phyloP scores from a whole-genome alignment of 1,140 invertebrate species.

The Sitobion miscanthi region DNA sequence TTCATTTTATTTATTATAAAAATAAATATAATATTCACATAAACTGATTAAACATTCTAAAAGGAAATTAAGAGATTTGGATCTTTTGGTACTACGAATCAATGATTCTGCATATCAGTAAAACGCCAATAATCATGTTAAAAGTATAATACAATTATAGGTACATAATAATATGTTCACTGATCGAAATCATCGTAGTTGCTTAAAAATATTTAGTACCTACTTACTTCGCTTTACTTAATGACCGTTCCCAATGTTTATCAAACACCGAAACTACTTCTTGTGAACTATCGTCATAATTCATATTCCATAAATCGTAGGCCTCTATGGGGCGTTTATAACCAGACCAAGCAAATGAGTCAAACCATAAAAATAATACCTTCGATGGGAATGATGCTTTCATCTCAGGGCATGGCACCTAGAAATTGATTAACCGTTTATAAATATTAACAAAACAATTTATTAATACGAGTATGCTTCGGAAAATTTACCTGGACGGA shows the following conservation, averaged over 20 bases:
- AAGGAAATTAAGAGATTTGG: too few relatives aligned
- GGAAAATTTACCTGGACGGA: constrained; percentile 68
- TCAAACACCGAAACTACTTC: constrained; percentile 85
- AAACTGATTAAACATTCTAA: neutral
- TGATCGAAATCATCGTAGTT: neutral
- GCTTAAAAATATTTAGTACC: neutral
- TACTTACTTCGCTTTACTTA: constrained; percentile 58
- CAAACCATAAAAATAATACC: constrained; percentile 89
- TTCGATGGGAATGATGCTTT: too few relatives aligned
- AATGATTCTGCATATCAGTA: too few relatives aligned
- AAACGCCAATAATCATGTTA: too few relatives aligned
- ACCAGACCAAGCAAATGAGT: constrained; percentile 80
- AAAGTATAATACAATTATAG: too few relatives aligned
- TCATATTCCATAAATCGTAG: constrained; percentile 88
- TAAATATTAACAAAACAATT: constrained; percentile 2
- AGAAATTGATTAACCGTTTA: constrained; percentile 58
- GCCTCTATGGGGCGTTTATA: constrained; percentile 82
- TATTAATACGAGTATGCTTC: neutral
- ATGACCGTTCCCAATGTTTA: constrained; percentile 77
- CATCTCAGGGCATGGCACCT: constrained; percentile 79
- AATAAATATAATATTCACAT: neutral
- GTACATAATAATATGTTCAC: too few relatives aligned
- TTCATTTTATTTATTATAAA: neutral
- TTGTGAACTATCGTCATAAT: constrained; percentile 79
- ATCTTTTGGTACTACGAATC: too few relatives aligned